Base-by-base conservation (phyloP, 1,140 invertebrate species). In the Amyelois transitella region DNA sequence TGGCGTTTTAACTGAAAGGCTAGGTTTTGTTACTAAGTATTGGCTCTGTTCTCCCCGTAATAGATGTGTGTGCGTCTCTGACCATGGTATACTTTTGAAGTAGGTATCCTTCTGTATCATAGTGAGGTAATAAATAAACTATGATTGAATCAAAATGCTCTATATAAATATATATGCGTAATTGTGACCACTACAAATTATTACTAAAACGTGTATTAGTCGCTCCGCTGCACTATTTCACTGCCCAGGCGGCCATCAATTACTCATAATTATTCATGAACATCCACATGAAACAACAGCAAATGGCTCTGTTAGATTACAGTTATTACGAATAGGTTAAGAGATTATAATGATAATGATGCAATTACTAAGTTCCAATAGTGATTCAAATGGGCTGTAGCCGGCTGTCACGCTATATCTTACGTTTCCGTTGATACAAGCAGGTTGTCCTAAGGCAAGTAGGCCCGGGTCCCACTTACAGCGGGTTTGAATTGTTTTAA, bases 391-490 rank as follows among this genome's bases (percentile, higher is more conserved):
- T 38, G 32, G 20, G 20, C 20, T 45, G 20, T 18, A 48, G 19
- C 10, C n/a, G n/a, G 12, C 45, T 48, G 45, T 48, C 45, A 48
- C 12, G 19, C 19, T 14, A 20, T 48, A 48, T 38, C 14, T 19
- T 21, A 14, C 21, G n/a, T 48, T 48, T 20, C 45, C 45, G 45
- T 20, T 21, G 45, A 21, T 48, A 48, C 45, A 48, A 14, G 32
- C 8, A 5, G 22, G 22, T 14, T 14, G 32, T n/a, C 32, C 32
- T 1, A 6, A 12, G 12, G 22, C 8, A 3, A 8, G 3, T 2
- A 14, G n/a, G 32, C 32, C 17, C 12, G 32, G 32, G 32, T 38
- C 32, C 17, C 17, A 38, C 32, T 38, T 14, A 14, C 32, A 14
- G 32, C 32, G 12, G 12, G 5, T 14, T 4, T 1, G 17, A 0